phyloP scores from a whole-genome alignment of 2,113 vertebrate genomes.

The Pogonocichla stellata region DNA sequence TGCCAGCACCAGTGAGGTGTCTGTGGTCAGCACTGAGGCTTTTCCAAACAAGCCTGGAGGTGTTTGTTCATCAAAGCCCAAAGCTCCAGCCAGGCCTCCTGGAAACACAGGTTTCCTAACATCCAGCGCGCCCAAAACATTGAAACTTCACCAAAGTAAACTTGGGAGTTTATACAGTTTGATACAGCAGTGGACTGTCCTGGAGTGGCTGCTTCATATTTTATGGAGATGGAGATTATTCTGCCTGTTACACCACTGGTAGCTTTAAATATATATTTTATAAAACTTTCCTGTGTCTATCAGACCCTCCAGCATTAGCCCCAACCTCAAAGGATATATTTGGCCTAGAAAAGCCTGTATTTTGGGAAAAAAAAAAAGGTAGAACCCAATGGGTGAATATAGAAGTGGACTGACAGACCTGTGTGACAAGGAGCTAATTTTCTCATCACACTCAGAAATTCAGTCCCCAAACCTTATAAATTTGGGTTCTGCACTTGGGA shows the following conservation, averaged over 20 bases:
- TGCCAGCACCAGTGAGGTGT: neutral
- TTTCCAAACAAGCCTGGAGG: slow-evolving; percentile 21
- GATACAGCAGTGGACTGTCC: neutral
- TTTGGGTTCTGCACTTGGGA: neutral
- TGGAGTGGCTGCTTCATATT: neutral
- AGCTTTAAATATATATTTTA: neutral
- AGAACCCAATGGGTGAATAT: neutral
- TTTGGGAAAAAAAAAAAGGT: neutral
- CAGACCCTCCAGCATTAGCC: neutral
- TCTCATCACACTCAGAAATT: neutral
- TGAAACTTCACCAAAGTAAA: slow-evolving; percentile 14
- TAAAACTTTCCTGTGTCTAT: neutral
- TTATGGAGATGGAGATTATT: neutral
- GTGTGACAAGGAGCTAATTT: neutral
- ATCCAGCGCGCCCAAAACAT: neutral
- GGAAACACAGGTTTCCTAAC: neutral
- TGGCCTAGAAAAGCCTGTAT: neutral
- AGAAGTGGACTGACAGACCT: fast-evolving
- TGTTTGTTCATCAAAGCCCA: slow-evolving; percentile 31
- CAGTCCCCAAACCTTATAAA: neutral
- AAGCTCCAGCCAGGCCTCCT: neutral
- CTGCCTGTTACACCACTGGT: neutral
- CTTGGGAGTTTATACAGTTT: neutral
- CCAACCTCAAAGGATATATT: neutral
- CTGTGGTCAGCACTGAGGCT: neutral